Evolutionary conservation across 2,113 vertebrate species (phyloP).

Genomic region (Petrocephalus zakoni): DNA sequence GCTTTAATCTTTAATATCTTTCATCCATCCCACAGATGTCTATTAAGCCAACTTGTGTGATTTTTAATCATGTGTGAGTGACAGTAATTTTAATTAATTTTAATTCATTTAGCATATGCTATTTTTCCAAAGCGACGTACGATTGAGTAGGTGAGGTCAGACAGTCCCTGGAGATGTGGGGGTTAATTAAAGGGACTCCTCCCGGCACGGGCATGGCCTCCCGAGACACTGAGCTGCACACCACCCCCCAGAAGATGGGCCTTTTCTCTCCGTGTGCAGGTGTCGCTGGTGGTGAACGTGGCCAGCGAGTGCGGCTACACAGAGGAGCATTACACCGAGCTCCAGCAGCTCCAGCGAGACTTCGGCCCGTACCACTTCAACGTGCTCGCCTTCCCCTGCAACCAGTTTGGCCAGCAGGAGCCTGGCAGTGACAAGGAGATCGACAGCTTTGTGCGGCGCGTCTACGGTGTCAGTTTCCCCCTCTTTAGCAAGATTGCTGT

Average conservation of each 20-base stretch:
- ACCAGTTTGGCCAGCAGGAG: slow-evolving; percentile 96
- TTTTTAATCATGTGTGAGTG: neutral
- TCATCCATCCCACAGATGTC: too few species aligned
- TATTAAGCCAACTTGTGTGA: neutral
- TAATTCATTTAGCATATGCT: neutral
- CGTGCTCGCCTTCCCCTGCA: slow-evolving; percentile 92
- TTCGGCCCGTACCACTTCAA: slow-evolving; percentile 89
- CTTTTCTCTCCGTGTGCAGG: slow-evolving; percentile 54
- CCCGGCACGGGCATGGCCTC: neutral
- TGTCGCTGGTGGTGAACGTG: slow-evolving; percentile 88
- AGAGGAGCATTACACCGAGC: slow-evolving; percentile 79
- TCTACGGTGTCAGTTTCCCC: slow-evolving; percentile 83
- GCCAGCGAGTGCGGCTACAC: slow-evolving; percentile 94
- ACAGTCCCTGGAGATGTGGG: neutral
- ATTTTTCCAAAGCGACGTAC: neutral
- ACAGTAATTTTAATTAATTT: neutral
- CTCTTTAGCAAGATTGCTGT: slow-evolving; percentile 91
- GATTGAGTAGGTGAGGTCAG: neutral
- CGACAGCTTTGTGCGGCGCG: slow-evolving; percentile 79
- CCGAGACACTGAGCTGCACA: neutral
- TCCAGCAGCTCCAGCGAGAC: slow-evolving; percentile 87
- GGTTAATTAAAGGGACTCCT: neutral
- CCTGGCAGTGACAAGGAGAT: slow-evolving; percentile 88
- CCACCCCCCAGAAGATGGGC: neutral
- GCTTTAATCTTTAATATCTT: too few species aligned